These are phyloP conservation scores for Ypsolopha sequella DNA, from an alignment of 2,888 invertebrate genomes.

Conservation along the genomic window DNA sequence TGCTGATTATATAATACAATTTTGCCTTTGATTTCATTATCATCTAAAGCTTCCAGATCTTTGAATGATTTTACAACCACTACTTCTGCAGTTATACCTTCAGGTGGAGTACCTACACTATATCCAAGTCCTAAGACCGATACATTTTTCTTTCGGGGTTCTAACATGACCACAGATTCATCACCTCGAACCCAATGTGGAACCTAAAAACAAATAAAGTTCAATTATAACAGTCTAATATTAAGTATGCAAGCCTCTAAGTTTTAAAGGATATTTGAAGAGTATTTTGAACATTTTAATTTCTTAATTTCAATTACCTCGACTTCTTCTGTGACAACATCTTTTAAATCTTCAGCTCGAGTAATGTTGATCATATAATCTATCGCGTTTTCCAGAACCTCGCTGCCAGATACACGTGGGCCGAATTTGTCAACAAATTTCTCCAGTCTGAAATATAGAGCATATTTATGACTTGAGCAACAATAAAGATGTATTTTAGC, in stretches of 20 bases:
- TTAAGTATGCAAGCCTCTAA: no score
- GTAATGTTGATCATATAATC: conserved; percentile 72
- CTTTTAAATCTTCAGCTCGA: conserved; percentile 41
- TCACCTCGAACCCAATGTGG: conserved; percentile 72
- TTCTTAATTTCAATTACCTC: conserved; percentile 24
- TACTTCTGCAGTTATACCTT: conserved; percentile 80
- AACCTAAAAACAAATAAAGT: conserved; percentile 27
- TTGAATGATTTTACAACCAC: conserved; percentile 78
- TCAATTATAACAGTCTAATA: no score
- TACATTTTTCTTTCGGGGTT: conserved; percentile 74
- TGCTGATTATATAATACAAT: conserved; percentile 82
- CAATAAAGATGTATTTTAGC: background rate
- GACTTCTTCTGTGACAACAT: conserved; percentile 80
- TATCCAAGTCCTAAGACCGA: conserved; percentile 78
- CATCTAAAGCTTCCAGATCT: conserved; percentile 65
- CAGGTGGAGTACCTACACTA: conserved; percentile 77
- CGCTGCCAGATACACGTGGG: conserved; percentile 72
- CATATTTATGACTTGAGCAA: no score
- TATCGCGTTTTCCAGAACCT: conserved; percentile 74
- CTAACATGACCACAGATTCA: conserved; percentile 74
- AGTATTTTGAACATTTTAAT: background rate
- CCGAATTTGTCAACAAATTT: conserved; percentile 72
- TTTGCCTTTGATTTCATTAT: conserved; percentile 72
- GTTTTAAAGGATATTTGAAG: no score
- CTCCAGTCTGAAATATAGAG: conserved; percentile 34